A percentile compares a stretch with the other conserved stretches of the same genome.
Evolutionary conservation across 2,797 vertebrate species (phyloP).

Genomic region (Lerista edwardsae): DNA sequence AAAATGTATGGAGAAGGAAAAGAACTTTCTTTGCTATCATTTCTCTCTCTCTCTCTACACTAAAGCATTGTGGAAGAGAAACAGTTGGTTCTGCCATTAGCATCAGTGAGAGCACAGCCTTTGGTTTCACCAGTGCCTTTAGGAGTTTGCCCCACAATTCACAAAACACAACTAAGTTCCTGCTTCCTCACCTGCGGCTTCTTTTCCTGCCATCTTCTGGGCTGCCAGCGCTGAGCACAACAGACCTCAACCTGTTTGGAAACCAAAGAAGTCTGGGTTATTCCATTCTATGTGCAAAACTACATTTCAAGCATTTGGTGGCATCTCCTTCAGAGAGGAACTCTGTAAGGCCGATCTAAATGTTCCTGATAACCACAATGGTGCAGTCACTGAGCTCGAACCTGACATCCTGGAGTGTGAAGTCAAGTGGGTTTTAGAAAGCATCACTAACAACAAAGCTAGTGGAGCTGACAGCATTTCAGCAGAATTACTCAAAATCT

Average conservation of each 20-base stretch:
- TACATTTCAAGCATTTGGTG: background rate
- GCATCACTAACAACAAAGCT: too few species aligned
- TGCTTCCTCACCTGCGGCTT: background rate
- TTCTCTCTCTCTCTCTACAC: background rate
- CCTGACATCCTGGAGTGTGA: too few species aligned
- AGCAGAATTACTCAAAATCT: too few species aligned
- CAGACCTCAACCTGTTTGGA: background rate
- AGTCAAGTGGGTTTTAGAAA: too few species aligned
- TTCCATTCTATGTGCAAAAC: background rate
- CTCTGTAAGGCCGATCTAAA: too few species aligned
- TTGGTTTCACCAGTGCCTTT: too few species aligned
- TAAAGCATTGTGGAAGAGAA: background rate
- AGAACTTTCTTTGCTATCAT: too few species aligned
- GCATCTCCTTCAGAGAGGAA: background rate
- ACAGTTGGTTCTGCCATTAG: background rate
- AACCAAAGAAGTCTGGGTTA: background rate
- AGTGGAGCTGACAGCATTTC: too few species aligned
- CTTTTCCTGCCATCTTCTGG: background rate
- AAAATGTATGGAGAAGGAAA: too few species aligned
- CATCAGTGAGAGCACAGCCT: background rate
- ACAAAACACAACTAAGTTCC: background rate
- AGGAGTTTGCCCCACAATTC: background rate
- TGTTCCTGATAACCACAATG: too few species aligned
- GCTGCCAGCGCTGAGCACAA: background rate
- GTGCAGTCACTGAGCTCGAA: too few species aligned